These are phyloP conservation scores for Lumbricus terrestris DNA, from an alignment of 2,888 invertebrate genomes.

Conservation along the genomic window DNA sequence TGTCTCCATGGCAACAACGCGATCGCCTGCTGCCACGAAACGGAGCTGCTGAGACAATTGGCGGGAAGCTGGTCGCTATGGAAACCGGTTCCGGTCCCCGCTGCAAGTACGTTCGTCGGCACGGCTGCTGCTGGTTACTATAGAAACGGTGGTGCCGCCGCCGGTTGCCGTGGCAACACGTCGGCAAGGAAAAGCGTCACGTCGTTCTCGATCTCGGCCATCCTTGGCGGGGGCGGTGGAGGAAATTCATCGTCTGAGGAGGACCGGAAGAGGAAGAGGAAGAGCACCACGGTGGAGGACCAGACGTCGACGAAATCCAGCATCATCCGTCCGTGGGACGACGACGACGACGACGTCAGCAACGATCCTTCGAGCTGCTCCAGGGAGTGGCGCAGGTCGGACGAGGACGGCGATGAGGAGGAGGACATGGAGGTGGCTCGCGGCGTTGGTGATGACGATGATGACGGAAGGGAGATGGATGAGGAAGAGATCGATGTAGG, in stretches of 20 bases:
- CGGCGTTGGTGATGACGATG: background rate
- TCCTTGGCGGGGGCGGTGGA: background rate
- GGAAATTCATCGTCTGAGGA: background rate
- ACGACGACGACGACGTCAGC: constrained; percentile 9
- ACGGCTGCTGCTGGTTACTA: background rate
- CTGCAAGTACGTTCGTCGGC: background rate
- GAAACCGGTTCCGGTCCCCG: background rate
- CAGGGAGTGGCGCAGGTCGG: background rate
- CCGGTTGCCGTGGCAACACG: background rate
- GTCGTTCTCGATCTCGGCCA: background rate
- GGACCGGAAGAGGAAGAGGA: background rate
- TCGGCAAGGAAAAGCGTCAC: background rate
- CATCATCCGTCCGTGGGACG: constrained; percentile 7
- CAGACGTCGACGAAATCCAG: background rate
- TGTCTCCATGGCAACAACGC: background rate
- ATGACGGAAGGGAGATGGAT: background rate
- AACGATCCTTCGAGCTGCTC: background rate
- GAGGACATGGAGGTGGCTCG: background rate
- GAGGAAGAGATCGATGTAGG: background rate
- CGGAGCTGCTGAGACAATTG: background rate
- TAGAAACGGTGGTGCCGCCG: background rate
- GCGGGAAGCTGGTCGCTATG: background rate
- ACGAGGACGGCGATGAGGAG: background rate
- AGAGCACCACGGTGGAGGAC: no score
- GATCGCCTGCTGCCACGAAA: background rate